Evolutionary conservation across 2,888 invertebrate genomes (phyloP), one percentile per base, ranked within the genome.

Genomic region (Xylocampa areola): DNA sequence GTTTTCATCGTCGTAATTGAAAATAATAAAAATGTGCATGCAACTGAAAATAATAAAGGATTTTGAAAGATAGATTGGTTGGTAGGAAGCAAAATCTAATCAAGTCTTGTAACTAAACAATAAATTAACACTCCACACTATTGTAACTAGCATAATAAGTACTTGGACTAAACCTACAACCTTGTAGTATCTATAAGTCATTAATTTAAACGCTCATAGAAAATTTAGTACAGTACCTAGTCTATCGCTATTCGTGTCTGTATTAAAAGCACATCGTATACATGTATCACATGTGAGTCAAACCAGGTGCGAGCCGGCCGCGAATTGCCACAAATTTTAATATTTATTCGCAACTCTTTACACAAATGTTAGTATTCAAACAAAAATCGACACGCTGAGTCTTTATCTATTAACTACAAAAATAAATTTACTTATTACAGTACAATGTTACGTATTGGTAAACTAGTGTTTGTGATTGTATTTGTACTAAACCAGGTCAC

Each of bases 381-480:
- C 33, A 40, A 47, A 51, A 14, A n/a, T 10, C 27, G 16, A 0
- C 17, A 33, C 19, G 10, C 2, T 6, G 37, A 49, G n/a, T 39
- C 7, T 23, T 39, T 7, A 10, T 19, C n/a, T 13, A 29, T 27
- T 33, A 40, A n/a, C n/a, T n/a, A n/a, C n/a, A n/a, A 2, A 17
- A 19, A 16, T 3, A 35, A 35, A 47, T 13, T 35, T 14, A 10
- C 5, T 5, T 5, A n/a, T 39, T 0, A 25, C 29, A 49, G 11
- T 35, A 41, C 23, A 45, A 66, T 74, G 73, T 54, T 45, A 21
- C 36, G 37, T n/a, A 8, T 72, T 39, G 40, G 6, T 57, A 54
- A 76, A 61, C 41, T 76, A 25, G 53, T 79, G 16, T 21, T 84
- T n/a, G 33, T 80, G 32, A 47, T 83, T 11, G 23, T 76, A 52